Conservation (phyloP, 2,797 vertebrate genomes). For the Eremophila alpestris region DNA sequence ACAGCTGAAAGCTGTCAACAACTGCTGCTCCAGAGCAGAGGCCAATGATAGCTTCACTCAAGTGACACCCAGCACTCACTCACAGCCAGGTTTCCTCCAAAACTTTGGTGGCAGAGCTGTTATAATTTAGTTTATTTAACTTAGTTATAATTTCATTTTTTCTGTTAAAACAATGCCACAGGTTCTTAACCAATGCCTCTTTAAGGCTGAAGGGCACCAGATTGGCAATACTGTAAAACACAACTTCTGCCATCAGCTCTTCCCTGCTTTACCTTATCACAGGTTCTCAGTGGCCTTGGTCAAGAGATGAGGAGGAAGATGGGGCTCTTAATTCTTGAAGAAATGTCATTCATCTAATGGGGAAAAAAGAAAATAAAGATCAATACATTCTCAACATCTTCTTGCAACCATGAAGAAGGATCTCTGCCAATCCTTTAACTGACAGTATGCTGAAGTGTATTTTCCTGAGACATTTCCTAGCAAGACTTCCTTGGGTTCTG, state of each 20-base stretch:
- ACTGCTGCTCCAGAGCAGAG: background rate
- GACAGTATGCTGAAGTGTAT: background rate
- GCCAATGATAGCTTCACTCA: rapidly evolving
- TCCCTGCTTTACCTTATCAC: background rate
- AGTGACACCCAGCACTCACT: background rate
- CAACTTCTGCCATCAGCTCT: background rate
- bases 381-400: background rate
- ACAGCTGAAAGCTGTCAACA: background rate
- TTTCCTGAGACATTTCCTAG: background rate
- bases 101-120: background rate
- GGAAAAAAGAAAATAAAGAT: background rate
- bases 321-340: background rate
- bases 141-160: background rate
- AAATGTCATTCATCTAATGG: background rate
- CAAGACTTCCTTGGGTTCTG: background rate
- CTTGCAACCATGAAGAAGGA: background rate
- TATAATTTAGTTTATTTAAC: too few species aligned
- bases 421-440: background rate
- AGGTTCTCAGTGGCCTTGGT: background rate
- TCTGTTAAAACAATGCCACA: background rate
- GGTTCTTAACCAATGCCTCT: background rate
- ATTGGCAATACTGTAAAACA: background rate
- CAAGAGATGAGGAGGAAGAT: background rate
- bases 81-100: background rate
- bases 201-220: background rate